These are phyloP conservation scores for Paracentrotus lividus DNA, from an alignment of 53 echinoderm and acorn worm genomes.

Conservation along the genomic window DNA sequence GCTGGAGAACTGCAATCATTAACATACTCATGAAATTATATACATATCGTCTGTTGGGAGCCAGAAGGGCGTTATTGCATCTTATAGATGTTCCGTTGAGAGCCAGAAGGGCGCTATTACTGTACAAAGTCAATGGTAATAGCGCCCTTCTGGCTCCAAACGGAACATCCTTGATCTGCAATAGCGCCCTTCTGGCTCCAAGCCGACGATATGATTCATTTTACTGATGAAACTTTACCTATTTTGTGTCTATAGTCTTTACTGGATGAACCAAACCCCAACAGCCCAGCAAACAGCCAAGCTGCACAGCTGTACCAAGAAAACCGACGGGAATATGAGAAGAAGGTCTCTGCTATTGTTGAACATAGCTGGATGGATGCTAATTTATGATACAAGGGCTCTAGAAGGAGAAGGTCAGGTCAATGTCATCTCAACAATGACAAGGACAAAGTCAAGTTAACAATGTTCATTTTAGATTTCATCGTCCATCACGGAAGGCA, in stretches of 20 bases:
- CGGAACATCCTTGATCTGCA: no score
- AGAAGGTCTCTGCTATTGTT: conserved; percentile 92
- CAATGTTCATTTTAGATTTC: conserved; percentile 28
- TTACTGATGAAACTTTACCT: conserved; percentile 13
- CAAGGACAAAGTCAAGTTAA: conserved; percentile 13
- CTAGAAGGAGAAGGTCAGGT: conserved; percentile 8
- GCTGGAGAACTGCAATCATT: no score
- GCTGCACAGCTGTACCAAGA: conserved; percentile 99
- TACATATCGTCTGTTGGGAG: no score
- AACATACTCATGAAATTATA: no score
- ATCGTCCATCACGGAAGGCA: not conserved
- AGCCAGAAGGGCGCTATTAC: no score
- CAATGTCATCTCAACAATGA: not conserved
- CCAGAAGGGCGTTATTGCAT: no score
- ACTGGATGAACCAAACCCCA: conserved; percentile 99
- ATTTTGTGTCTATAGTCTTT: conserved; percentile 78
- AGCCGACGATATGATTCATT: no score
- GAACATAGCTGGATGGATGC: conserved; percentile 92
- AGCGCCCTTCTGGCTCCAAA: no score
- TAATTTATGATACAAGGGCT: conserved; percentile 73
- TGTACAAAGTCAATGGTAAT: no score
- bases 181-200: no score
- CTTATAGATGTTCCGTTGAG: no score
- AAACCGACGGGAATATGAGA: conserved; percentile 98
- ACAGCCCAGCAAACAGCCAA: conserved; percentile 99